Base-by-base conservation (phyloP, 2,888 invertebrate genomes). In the Camponotus fellah region DNA sequence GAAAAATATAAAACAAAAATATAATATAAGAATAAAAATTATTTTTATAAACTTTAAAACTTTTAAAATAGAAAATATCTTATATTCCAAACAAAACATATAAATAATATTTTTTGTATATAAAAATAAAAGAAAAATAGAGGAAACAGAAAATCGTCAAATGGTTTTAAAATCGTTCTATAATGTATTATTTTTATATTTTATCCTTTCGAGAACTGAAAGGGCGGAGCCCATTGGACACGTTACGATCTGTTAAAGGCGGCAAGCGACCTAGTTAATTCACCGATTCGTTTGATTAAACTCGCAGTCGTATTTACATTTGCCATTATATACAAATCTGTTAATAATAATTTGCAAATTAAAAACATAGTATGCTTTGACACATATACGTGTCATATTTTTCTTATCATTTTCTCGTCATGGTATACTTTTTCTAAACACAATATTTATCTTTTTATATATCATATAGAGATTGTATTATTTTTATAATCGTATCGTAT, bases 201-300 rank as follows among this genome's bases (percentile, higher is more conserved):
- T 43, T 8, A 65, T 40, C 2, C 26, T 12, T 26, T 34, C 14
- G 10, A 37, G 34, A 37, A 0, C 8, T 14, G n/a, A 14, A 75
- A 53, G 76, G 76, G 65, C 65, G 65, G 64, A 65, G 37, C 65
- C 65, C 76, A 10, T 37, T 17, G 17, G 37, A 76, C 21, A 43
- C 17, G 46, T 40, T 26, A 53, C 53, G 37, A 76, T 53, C 26
- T 53, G 37, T 12, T 53, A 6, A 76, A 26, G 8, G 53, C 37
- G 21, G 46, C 34, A 40, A 75, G 46, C 34, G 26, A 37, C 2
- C n/a, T 75, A 5, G 3, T 75, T 64, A 64, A 75, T 76, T 40
- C 26, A n/a, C 4, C 2, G n/a, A n/a, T 53, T 37, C 40, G 37
- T 26, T 26, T 76, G 26, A 53, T 76, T 40, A 17, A 53, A 17